Evolutionary conservation across 2,113 vertebrate genomes (phyloP).

Genomic region (Cyprinus carpio): DNA sequence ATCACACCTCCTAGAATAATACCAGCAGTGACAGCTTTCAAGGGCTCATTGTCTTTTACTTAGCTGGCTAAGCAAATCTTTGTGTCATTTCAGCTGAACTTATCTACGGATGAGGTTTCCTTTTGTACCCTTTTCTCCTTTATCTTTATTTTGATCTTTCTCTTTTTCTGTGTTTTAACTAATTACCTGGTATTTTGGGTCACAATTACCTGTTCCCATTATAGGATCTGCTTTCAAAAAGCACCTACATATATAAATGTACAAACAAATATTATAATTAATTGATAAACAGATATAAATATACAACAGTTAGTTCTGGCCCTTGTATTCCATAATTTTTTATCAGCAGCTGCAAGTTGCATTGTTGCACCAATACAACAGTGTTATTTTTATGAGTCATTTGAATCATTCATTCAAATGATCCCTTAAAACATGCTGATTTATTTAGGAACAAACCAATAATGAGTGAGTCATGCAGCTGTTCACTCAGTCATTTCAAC

Average conservation of each 20-base stretch:
- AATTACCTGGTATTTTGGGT: background rate
- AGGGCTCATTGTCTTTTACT: conserved; percentile 20
- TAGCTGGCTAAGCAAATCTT: conserved; percentile 16
- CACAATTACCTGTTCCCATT: background rate
- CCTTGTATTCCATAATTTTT: background rate
- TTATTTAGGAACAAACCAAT: background rate
- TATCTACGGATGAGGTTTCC: background rate
- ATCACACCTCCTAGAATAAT: conserved; percentile 1
- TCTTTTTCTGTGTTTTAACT: background rate
- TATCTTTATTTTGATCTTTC: background rate
- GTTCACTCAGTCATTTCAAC: background rate
- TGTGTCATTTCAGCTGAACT: background rate
- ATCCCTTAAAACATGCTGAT: background rate
- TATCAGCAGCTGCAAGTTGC: background rate
- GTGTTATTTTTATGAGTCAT: too few relatives aligned
- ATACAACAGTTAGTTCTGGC: background rate
- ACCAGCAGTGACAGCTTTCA: conserved; percentile 13
- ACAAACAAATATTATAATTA: background rate
- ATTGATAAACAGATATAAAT: background rate
- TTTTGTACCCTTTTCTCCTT: background rate
- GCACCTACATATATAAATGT: background rate
- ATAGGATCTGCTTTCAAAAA: background rate
- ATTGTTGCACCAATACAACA: background rate
- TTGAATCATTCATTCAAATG: background rate
- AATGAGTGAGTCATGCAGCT: background rate